phyloP scores from a whole-genome alignment of 2,113 vertebrate species.

The Corythaeola cristata region DNA sequence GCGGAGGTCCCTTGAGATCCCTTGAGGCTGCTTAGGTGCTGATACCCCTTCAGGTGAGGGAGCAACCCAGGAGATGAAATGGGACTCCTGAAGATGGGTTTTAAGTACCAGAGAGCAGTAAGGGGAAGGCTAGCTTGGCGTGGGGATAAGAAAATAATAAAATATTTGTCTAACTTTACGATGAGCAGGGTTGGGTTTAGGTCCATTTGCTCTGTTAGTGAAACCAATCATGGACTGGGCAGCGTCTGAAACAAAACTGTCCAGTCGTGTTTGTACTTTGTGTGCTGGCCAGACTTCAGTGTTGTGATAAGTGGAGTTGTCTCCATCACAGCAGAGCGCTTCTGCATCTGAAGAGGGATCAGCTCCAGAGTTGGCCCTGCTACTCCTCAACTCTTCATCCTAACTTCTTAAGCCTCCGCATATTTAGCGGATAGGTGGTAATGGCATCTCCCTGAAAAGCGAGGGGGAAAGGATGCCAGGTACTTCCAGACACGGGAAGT shows the following conservation, averaged over 20 bases:
- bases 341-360: not conserved
- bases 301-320: not conserved
- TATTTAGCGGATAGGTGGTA: not conserved
- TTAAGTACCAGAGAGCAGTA: not conserved
- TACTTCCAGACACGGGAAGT: not conserved
- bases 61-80: not conserved
- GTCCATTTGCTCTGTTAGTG: not conserved
- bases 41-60: not conserved
- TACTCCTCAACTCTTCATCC: not conserved
- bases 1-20: rapidly evolving
- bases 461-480: not conserved
- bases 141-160: rapidly evolving
- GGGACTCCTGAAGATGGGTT: not conserved
- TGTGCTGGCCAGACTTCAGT: not conserved
- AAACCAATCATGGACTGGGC: not conserved
- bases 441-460: not conserved
- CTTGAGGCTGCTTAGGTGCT: not conserved
- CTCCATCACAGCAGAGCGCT: not conserved
- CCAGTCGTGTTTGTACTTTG: too few species aligned
- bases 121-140: not conserved
- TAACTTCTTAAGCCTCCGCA: rapidly evolving
- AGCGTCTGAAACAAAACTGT: not conserved
- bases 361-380: not conserved
- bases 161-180: not conserved
- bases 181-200: not conserved